These are phyloP conservation scores for Todiramphus chloris DNA, from an alignment of 2,113 vertebrate genomes.

Conservation along the genomic window DNA sequence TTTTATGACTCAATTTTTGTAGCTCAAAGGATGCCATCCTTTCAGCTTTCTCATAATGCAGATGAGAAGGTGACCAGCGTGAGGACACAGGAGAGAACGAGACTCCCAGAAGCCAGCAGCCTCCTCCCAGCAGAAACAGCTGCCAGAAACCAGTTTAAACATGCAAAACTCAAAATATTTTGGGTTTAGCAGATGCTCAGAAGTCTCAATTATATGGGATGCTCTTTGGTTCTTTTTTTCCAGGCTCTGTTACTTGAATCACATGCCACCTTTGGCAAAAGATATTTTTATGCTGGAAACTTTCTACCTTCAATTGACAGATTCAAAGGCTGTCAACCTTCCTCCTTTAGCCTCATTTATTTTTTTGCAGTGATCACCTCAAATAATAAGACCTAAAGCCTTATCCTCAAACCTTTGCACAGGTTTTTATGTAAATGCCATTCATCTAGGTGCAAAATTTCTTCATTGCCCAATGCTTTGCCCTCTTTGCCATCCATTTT, in stretches of 20 bases:
- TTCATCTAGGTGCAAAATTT: background rate
- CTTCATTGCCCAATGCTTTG: accelerated
- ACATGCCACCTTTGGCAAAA: background rate
- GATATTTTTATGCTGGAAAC: background rate
- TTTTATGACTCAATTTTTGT: background rate
- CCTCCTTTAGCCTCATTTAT: background rate
- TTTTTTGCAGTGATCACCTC: background rate
- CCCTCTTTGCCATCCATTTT: background rate
- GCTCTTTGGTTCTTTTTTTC: background rate
- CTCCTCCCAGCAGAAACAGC: background rate
- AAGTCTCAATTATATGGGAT: background rate
- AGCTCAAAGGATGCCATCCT: background rate
- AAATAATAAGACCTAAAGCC: background rate
- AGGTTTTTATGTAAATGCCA: background rate
- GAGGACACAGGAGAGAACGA: accelerated
- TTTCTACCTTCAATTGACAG: background rate
- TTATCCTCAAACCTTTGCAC: background rate
- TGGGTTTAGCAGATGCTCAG: background rate
- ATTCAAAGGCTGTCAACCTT: background rate
- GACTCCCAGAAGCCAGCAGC: background rate
- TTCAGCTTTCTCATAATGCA: background rate
- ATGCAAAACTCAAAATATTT: background rate
- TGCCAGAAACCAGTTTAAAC: background rate
- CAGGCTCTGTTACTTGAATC: background rate
- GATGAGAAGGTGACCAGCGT: background rate